Conservation (phyloP, 2,888 invertebrate genomes). For the Allophyes oxyacanthae region DNA sequence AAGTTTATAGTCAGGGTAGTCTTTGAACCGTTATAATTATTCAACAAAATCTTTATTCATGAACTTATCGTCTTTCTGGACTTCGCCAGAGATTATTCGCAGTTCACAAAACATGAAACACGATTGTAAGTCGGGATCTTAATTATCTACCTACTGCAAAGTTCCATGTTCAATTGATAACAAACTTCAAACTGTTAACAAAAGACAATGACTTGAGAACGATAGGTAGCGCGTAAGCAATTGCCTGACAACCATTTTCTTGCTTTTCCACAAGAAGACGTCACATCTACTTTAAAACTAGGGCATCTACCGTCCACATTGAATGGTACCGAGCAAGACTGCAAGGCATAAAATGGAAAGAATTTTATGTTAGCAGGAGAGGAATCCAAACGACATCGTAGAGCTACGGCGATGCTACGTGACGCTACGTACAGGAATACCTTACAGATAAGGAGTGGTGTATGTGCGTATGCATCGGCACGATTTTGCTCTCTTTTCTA, state of each 20-base stretch:
- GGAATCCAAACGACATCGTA: slow-evolving; percentile 29
- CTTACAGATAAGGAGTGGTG: slow-evolving; percentile 25
- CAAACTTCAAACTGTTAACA: not conserved
- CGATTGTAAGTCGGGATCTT: too few species aligned
- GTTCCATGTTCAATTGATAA: too few species aligned
- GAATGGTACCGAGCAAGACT: slow-evolving; percentile 11
- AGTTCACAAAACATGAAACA: too few species aligned
- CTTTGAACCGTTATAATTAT: slow-evolving; percentile 2
- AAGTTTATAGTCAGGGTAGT: not conserved
- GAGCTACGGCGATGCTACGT: slow-evolving; percentile 25
- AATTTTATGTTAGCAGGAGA: slow-evolving; percentile 29
- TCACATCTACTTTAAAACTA: slow-evolving; percentile 10
- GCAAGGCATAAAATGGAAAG: slow-evolving; percentile 17
- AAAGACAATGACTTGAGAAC: not conserved
- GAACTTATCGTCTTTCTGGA: not conserved
- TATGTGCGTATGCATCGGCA: not conserved
- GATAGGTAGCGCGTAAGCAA: not conserved
- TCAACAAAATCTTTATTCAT: slow-evolving; percentile 6
- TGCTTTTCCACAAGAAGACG: not conserved
- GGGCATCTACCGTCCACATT: slow-evolving; percentile 7
- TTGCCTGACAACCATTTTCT: slow-evolving; percentile 1
- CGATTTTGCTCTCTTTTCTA: not conserved
- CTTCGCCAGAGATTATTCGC: too few species aligned
- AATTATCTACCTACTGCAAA: too few species aligned
- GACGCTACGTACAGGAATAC: slow-evolving; percentile 19